These are phyloP conservation scores for Rhynchotus rufescens DNA, from an alignment of 2,797 vertebrate species.

Conservation along the genomic window DNA sequence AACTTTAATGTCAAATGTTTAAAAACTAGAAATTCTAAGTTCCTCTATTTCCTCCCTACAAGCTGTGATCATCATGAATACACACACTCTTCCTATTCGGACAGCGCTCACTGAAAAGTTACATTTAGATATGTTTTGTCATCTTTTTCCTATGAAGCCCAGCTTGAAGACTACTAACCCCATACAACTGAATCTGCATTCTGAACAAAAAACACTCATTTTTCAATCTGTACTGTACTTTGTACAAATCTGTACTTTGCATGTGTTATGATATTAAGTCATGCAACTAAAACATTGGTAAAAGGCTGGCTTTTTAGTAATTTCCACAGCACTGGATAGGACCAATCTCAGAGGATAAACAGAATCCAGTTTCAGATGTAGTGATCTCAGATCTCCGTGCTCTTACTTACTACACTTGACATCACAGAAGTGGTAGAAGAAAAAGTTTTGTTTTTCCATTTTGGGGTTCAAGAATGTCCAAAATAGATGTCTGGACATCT, in stretches of 20 bases:
- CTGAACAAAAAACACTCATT: not conserved
- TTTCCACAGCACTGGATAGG: not conserved
- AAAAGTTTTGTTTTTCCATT: not conserved
- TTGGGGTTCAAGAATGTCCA: not conserved
- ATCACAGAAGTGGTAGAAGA: not conserved
- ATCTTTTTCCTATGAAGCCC: not conserved
- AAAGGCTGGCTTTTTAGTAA: not conserved
- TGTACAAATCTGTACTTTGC: not conserved
- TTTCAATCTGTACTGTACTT: not conserved
- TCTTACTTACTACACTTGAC: not conserved
- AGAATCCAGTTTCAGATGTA: not conserved
- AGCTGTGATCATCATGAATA: not conserved
- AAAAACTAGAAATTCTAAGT: not conserved
- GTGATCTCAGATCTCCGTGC: not conserved
- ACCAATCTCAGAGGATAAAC: not conserved
- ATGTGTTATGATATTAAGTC: not conserved
- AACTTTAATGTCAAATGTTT: not conserved
- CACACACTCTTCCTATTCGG: not conserved
- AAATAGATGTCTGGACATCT: not conserved
- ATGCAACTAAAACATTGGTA: not conserved
- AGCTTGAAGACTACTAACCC: not conserved
- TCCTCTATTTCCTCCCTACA: not conserved
- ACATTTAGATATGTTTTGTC: not conserved
- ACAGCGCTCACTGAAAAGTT: not conserved
- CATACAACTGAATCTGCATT: not conserved